Percentiles rank a stretch among this genome's conserved stretches.
phyloP scores from a whole-genome alignment of 2,888 invertebrate species.

The Capitulum mitella region DNA sequence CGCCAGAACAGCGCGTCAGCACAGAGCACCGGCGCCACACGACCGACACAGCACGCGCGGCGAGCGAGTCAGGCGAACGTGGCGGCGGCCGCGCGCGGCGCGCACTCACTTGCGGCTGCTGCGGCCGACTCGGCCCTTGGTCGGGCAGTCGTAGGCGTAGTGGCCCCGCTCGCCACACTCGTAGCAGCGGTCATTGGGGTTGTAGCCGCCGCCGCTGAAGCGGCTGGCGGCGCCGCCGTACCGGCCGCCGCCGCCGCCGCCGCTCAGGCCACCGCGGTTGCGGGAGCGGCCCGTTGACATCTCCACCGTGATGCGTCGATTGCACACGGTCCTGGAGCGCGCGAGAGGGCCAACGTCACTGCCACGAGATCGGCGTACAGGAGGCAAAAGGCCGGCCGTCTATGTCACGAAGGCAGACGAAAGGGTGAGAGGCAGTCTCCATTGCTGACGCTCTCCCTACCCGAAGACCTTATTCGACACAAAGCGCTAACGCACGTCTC shows the following conservation, averaged over 20 bases:
- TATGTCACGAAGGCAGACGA: not conserved
- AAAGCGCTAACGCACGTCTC: no score
- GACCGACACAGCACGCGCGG: not conserved
- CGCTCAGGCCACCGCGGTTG: conserved; percentile 69
- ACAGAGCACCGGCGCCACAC: not conserved
- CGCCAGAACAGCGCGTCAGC: conserved; percentile 17
- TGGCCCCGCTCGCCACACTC: conserved; percentile 91
- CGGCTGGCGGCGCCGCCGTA: conserved; percentile 40
- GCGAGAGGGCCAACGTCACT: not conserved
- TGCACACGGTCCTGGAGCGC: conserved; percentile 56
- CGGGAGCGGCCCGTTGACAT: conserved; percentile 70
- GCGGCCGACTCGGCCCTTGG: not conserved
- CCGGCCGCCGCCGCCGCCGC: conserved; percentile 70
- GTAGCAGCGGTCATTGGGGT: conserved; percentile 87
- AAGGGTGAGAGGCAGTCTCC: not conserved
- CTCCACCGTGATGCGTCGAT: conserved; percentile 82
- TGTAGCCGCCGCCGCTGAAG: conserved; percentile 57
- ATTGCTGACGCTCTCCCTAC: no score
- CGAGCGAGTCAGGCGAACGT: no score
- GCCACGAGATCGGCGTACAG: no score
- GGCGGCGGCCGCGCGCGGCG: no score
- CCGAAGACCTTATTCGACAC: no score
- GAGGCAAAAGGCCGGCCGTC: not conserved
- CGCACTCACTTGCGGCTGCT: not conserved
- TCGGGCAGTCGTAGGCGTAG: conserved; percentile 77